These are phyloP conservation scores for Pelosia muscerda DNA, from an alignment of 2,888 invertebrate species.

Conservation along the genomic window DNA sequence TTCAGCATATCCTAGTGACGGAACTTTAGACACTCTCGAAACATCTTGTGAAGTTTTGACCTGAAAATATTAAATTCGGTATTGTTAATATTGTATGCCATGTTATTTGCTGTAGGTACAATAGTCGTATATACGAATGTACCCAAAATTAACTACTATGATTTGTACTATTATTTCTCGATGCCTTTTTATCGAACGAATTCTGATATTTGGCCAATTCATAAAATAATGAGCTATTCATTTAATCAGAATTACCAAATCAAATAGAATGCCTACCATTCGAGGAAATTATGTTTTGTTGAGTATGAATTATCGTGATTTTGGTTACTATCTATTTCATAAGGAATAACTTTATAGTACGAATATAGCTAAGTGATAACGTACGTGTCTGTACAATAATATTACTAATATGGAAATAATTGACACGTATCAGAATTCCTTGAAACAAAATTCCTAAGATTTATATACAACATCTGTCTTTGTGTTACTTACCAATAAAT, in stretches of 20 bases:
- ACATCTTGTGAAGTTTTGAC: slow-evolving; percentile 84
- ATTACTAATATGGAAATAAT: background rate
- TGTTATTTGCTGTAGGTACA: no score
- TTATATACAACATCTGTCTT: background rate
- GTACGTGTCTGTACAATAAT: background rate
- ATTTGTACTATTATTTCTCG: no score
- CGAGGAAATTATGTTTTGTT: background rate
- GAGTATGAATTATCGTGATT: background rate
- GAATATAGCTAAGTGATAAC: background rate
- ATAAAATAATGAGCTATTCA: no score
- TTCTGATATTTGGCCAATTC: background rate
- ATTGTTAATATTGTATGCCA: background rate
- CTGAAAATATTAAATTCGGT: slow-evolving; percentile 60
- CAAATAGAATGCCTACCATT: no score
- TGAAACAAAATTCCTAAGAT: background rate
- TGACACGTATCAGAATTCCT: background rate
- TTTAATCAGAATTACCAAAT: no score
- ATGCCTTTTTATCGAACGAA: no score
- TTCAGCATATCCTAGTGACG: slow-evolving; percentile 88
- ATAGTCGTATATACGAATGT: no score
- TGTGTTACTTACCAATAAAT: slow-evolving; percentile 91
- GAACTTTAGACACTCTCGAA: slow-evolving; percentile 80
- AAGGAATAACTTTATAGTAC: background rate
- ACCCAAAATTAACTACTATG: no score
- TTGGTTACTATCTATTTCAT: background rate